Evolutionary conservation across 2,113 vertebrate species (phyloP).

Genomic region (Xiphophorus hellerii): DNA sequence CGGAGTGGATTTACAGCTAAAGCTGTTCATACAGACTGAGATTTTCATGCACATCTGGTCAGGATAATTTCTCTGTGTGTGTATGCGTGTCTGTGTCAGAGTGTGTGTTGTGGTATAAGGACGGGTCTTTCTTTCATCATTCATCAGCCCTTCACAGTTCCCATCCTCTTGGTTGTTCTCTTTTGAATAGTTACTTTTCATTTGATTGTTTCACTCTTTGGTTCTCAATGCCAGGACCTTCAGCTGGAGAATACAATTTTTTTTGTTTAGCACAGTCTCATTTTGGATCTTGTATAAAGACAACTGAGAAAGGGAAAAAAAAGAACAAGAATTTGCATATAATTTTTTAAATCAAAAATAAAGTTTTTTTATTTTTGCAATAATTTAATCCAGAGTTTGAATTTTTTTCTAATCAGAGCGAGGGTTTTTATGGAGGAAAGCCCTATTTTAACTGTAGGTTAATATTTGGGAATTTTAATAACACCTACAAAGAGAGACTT

Average conservation of each 20-base stretch:
- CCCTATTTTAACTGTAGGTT: no score
- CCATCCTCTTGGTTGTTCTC: constrained; percentile 10
- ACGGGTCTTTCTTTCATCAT: constrained; percentile 38
- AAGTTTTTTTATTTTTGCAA: neutral
- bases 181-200: constrained; percentile 13
- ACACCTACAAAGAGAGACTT: neutral
- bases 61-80: constrained; percentile 35
- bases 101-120: constrained; percentile 17
- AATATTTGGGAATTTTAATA: neutral
- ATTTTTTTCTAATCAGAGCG: neutral
- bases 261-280: neutral
- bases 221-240: constrained; percentile 9
- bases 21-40: constrained; percentile 63
- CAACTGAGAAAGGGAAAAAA: neutral
- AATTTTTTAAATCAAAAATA: no score
- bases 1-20: constrained; percentile 29
- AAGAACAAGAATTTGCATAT: neutral
- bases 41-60: constrained; percentile 66
- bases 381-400: neutral
- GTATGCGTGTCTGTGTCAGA: constrained; percentile 18
- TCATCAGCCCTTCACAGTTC: constrained; percentile 47
- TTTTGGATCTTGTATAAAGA: neutral
- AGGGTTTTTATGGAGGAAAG: neutral
- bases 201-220: neutral
- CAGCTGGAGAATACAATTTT: neutral